Base-by-base conservation (phyloP, 1,140 invertebrate species). In the Eulimnadia texana region DNA sequence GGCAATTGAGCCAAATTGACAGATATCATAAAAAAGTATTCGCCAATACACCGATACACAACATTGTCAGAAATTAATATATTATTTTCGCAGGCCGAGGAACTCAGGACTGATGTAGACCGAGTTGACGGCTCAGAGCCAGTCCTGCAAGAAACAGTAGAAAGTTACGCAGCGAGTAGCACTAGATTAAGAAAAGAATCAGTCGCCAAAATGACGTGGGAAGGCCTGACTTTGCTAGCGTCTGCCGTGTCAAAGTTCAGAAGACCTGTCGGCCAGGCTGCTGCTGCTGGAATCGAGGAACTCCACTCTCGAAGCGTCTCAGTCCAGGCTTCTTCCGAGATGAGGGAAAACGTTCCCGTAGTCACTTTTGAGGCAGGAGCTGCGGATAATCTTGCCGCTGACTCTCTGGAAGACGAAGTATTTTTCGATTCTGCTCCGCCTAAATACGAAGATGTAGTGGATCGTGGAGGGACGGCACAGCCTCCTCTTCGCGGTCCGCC, bases 211-310 rank as follows among this genome's bases (percentile, higher is more conserved):
- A 81, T 83, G 75, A 83, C 82, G 16, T 75, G 83, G 54, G 79
- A 77, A 20, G 82, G 82, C 59, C 73, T 84, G 50, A 79, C 82
- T 66, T 82, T 81, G 72, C 79, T 86, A 69, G 82, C 85, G 66
- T 81, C 81, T 71, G 84, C 86, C 71, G 80, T 57, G 10, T 20
- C 33, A 2, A 27, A 33, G n/a, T 20, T 57, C 25, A 27, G 55
- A 27, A 23, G 27, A 6, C 33, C 16, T 6, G 6, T 16, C 16
- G 33, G 6, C 6, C 33, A 42, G 16, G 33, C 33, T 9, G 6
- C 33, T 16, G 33, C 55, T 3, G 55, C 25, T 19, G 55, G n/a
- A n/a, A n/a, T 29, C 16, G 55, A 57, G 25, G 3, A 13, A 2
- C 16, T 57, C 11, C 55, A 33, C 16, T 57, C 55, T 3, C 25